Base-by-base conservation (phyloP, 1,140 invertebrate species). In the Drosophila albomicans region DNA sequence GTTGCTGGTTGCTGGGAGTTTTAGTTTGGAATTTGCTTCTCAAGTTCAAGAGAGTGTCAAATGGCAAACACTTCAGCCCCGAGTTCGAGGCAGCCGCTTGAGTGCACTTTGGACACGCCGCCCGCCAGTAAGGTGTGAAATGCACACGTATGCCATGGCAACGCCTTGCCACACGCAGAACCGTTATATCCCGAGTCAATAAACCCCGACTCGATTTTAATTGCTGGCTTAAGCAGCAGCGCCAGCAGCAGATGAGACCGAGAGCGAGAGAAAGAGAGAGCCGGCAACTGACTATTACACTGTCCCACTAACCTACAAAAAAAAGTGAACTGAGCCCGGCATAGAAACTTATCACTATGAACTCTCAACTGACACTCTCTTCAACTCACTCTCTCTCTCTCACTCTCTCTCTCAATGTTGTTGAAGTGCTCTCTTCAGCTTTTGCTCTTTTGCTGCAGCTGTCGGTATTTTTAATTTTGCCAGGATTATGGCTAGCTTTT, bases 391-490 rank as follows among this genome's bases (percentile, higher is more conserved):
- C 41, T 35, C 63, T 52, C 13, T 54, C 13, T 41, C 32, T 25
- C 5, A n/a, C n/a, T 1, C 43, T 57, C 35, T 49, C n/a, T 57
- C 11, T 10, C 16, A 13, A 16, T 65, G 52, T 72, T 13, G 20
- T 32, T 68, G 6, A 3, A 48, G 5, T 35, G 41, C 49, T 41
- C 58, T 62, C 13, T 49, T 62, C 6, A n/a, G 5, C n/a, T 54
- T 54, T 54, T 52, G 49, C 62, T 65, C 62, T 65, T 65, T 32
- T 5, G 38, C 62, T 45, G 58, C 49, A 13, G 59, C 32, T 58
- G 61, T 52, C 79, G 66, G 67, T 69, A 74, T 88, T 87, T 87
- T 87, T 87, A 86, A 86, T 86, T 88, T 87, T 45, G 79, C 43
- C 72, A 25, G 84, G 79, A 87, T 87, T 86, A 87, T 81, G 72